A percentile compares a stretch with the other conserved stretches of the same genome.
Conservation (phyloP, 2,113 vertebrate genomes). For the Xiphophorus maculatus region DNA sequence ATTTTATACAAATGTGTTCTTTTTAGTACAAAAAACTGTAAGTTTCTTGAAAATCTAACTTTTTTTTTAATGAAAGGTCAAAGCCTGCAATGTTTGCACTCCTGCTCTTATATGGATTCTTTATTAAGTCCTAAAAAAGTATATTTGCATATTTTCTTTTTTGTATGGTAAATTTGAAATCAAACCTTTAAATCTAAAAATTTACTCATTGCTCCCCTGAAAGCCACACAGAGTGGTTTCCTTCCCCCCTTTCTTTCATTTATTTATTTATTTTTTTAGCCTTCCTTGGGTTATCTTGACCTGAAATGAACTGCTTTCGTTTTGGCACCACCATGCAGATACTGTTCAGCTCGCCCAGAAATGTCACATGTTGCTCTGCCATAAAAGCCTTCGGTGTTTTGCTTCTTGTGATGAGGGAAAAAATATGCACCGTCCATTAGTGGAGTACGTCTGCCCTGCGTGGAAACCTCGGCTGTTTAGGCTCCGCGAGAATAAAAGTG, state of each 20-base stretch:
- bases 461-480: neutral
- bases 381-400: constrained; percentile 14
- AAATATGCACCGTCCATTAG: constrained; percentile 29
- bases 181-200: neutral
- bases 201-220: neutral
- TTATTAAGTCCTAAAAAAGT: neutral
- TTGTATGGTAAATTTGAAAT: neutral
- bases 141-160: too few species aligned
- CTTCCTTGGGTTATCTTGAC: constrained; percentile 30
- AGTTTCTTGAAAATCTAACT: too few species aligned
- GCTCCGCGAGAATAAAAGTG: constrained; percentile 42
- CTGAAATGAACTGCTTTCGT: constrained; percentile 36
- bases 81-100: neutral
- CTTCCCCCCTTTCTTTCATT: neutral
- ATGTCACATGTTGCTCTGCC: constrained; percentile 5
- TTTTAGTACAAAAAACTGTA: too few species aligned
- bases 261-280: neutral
- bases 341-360: constrained; percentile 23
- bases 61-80: too few species aligned
- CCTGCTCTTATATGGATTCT: neutral
- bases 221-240: neutral
- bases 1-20: too few species aligned
- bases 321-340: constrained; percentile 5
- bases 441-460: constrained; percentile 39
- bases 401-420: constrained; percentile 6